Percentiles rank a stretch among this genome's conserved stretches.
Evolutionary conservation across 2,797 vertebrate genomes (phyloP).

Genomic region (Pantherophis vulpinus): DNA sequence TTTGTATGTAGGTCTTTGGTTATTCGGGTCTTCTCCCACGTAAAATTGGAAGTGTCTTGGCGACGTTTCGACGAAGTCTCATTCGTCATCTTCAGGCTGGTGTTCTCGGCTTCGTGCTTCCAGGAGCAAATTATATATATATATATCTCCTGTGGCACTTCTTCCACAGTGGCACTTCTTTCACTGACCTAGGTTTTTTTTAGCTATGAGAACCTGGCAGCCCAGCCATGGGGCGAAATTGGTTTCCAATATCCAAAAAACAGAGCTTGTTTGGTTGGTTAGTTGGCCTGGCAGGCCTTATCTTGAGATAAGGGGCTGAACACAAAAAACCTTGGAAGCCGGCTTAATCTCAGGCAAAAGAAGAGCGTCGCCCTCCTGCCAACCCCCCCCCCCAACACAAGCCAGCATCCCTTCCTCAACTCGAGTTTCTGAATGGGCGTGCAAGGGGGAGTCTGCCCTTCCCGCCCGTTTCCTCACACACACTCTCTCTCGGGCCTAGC

Average conservation of each 20-base stretch:
- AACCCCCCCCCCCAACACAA: too few relatives aligned
- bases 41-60: too few relatives aligned
- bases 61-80: too few relatives aligned
- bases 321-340: neutral
- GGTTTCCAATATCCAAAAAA: neutral
- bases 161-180: too few relatives aligned
- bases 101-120: too few relatives aligned
- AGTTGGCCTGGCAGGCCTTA: too few relatives aligned
- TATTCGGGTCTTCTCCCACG: too few relatives aligned
- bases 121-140: too few relatives aligned
- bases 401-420: neutral
- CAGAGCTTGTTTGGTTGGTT: neutral
- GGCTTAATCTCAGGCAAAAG: neutral
- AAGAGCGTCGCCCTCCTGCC: neutral
- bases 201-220: neutral
- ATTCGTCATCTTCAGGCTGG: too few relatives aligned
- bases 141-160: too few relatives aligned
- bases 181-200: too few relatives aligned
- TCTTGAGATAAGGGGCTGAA: neutral
- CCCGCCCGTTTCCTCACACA: neutral
- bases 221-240: neutral
- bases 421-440: neutral
- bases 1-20: too few relatives aligned
- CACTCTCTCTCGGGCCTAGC: neutral
- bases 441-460: neutral